Percentiles rank a stretch among this genome's conserved stretches.
Conservation (phyloP, 2,113 vertebrate genomes). For the Gnathonemus echidnorhynchus region DNA sequence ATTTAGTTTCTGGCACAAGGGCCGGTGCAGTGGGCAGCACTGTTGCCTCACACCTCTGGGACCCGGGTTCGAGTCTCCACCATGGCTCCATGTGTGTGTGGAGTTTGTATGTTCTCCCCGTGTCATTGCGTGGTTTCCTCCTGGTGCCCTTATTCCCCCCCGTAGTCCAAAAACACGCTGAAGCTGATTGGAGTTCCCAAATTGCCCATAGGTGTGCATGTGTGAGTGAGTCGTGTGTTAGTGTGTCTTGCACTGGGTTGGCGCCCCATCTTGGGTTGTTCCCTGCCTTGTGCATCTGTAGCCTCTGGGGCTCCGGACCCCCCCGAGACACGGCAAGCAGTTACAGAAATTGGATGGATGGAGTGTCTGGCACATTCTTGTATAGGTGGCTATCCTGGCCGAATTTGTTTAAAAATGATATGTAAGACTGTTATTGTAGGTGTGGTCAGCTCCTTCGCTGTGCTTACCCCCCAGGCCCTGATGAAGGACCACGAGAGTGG, state of each 20-base stretch:
- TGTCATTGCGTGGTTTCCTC: neutral
- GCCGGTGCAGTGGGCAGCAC: neutral
- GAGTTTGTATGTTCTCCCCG: neutral
- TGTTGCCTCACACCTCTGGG: neutral
- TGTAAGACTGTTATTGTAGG: neutral
- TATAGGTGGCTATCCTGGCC: neutral
- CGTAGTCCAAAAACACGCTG: neutral
- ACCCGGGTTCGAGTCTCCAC: neutral
- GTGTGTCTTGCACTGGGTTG: neutral
- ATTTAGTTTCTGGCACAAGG: neutral
- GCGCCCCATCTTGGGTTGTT: neutral
- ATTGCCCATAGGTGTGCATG: neutral
- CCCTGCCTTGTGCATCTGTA: neutral
- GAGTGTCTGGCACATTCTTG: neutral
- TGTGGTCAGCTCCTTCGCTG: neutral
- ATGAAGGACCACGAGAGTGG: constrained; percentile 85
- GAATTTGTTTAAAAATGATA: neutral
- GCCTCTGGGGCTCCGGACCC: neutral
- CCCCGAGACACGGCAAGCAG: neutral
- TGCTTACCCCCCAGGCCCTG: constrained; percentile 61
- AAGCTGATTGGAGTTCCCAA: neutral
- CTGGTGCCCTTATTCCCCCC: neutral
- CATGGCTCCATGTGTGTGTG: neutral
- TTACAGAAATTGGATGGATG: neutral
- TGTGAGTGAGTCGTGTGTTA: neutral